Conservation (phyloP, 2,888 invertebrate species). For the Lasioglossum zephyrum region DNA sequence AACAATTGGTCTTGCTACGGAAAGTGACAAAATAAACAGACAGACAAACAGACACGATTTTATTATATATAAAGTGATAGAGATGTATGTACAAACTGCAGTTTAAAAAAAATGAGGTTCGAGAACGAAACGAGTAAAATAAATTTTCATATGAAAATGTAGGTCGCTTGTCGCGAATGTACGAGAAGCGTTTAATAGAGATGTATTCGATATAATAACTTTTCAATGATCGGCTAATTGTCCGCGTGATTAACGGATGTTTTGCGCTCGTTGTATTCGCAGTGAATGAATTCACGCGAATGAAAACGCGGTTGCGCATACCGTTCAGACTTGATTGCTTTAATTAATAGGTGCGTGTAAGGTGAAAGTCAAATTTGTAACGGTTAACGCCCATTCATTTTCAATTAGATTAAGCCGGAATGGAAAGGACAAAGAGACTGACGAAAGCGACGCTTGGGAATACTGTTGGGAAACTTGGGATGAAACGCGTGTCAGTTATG, state of each 20-base stretch:
- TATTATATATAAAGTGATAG: too few species aligned
- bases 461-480: background rate
- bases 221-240: background rate
- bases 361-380: conserved; percentile 20
- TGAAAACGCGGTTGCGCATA: background rate
- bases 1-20: too few species aligned
- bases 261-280: background rate
- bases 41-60: too few species aligned
- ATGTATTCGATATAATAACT: background rate
- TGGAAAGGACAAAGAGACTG: background rate
- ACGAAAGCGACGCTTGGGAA: background rate
- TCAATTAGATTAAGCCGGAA: conserved; percentile 8
- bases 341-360: conserved; percentile 21
- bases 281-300: background rate
- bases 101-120: background rate
- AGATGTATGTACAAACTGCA: background rate
- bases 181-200: background rate
- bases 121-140: background rate
- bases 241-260: background rate
- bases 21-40: too few species aligned
- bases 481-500: background rate
- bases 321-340: background rate
- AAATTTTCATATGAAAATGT: background rate
- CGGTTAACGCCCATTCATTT: conserved; percentile 24
- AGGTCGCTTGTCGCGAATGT: background rate